Evolutionary conservation across 92 coral and sea anemone genomes (phyloP).

Genomic region (Porites lobata): DNA sequence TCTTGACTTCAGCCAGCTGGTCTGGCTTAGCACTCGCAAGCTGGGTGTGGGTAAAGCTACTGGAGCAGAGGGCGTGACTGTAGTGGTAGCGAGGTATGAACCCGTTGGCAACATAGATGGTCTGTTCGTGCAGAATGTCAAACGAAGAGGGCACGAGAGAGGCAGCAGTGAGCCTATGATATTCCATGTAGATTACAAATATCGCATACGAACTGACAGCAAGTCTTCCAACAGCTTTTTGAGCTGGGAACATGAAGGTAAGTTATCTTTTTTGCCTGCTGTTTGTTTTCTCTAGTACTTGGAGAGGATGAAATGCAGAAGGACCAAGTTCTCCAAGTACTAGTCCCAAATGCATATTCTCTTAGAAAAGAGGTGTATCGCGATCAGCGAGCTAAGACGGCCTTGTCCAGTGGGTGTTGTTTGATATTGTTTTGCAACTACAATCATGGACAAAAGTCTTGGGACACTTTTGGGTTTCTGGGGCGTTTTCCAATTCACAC

Average conservation of each 20-base stretch:
- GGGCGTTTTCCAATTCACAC: too few species aligned
- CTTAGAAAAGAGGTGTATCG: too few species aligned
- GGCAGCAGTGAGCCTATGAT: conserved; percentile 74
- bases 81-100: conserved; percentile 94
- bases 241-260: conserved; percentile 95
- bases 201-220: conserved; percentile 72
- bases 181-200: conserved; percentile 70
- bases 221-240: conserved; percentile 79
- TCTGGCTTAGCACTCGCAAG: conserved; percentile 89
- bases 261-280: neutral
- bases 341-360: too few species aligned
- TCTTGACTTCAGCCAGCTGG: conserved; percentile 92
- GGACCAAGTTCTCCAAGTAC: too few species aligned
- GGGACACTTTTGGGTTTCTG: too few species aligned
- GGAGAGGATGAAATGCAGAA: neutral
- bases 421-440: too few species aligned
- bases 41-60: conserved; percentile 92
- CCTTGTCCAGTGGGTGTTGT: too few species aligned
- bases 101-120: conserved; percentile 99
- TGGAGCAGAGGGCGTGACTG: conserved; percentile 75
- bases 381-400: too few species aligned
- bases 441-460: too few species aligned
- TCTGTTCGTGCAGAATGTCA: conserved; percentile 87
- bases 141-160: conserved; percentile 79
- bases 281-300: neutral